phyloP scores from a whole-genome alignment of 2,113 vertebrate species.

The Pluvianellus socialis region DNA sequence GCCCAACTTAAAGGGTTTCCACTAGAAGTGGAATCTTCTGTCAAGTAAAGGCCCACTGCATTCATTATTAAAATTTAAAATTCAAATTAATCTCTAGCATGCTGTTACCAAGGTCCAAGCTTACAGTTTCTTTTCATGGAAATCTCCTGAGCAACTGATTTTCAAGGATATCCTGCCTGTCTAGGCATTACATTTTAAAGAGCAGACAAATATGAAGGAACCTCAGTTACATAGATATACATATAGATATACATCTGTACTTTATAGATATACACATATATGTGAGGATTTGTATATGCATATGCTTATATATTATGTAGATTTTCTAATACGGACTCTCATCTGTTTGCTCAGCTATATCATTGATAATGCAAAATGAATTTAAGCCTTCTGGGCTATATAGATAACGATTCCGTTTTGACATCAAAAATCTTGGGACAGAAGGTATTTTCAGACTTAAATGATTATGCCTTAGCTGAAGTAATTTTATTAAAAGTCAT shows the following conservation, averaged over 20 bases:
- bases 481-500: constrained; percentile 4
- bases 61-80: background rate
- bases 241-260: background rate
- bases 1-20: background rate
- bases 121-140: background rate
- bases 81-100: background rate
- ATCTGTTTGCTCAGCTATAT: constrained; percentile 1
- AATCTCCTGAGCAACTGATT: background rate
- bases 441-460: constrained; percentile 17
- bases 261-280: background rate
- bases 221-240: background rate
- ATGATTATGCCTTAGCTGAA: background rate
- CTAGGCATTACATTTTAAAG: background rate
- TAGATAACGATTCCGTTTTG: background rate
- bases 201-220: background rate
- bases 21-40: background rate
- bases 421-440: background rate
- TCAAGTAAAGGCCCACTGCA: background rate
- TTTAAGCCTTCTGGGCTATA: background rate
- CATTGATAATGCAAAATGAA: background rate
- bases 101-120: background rate
- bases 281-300: background rate
- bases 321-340: background rate
- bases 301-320: background rate
- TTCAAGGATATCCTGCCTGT: background rate